Percentiles rank a stretch among this genome's conserved stretches.
Conservation (phyloP, 1,140 invertebrate genomes). For the Eumaeus atala region DNA sequence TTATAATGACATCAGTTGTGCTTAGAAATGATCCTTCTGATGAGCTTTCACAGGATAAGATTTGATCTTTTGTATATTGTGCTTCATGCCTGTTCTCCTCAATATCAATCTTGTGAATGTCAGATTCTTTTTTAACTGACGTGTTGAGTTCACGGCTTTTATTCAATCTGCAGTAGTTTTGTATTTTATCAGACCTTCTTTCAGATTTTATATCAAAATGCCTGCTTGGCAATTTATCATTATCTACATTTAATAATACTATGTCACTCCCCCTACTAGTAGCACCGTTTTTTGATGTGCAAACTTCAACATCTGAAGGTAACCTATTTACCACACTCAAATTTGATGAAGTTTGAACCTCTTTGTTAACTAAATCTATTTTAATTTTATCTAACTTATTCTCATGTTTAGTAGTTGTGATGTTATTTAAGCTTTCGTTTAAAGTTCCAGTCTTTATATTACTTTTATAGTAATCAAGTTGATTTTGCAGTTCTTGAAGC, state of each 20-base stretch:
- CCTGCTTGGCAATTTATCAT: slow-evolving; percentile 38
- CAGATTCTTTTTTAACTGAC: slow-evolving; percentile 36
- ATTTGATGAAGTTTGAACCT: slow-evolving; percentile 40
- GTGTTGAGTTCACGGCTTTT: slow-evolving; percentile 49
- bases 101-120: slow-evolving; percentile 19
- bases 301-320: slow-evolving; percentile 6
- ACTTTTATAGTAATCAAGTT: slow-evolving; percentile 74
- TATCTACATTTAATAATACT: slow-evolving; percentile 63
- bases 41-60: slow-evolving; percentile 37
- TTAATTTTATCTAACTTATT: slow-evolving; percentile 34
- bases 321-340: slow-evolving; percentile 39
- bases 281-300: slow-evolving; percentile 7
- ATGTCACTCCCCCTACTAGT: slow-evolving; percentile 36
- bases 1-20: slow-evolving; percentile 36
- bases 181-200: slow-evolving; percentile 65
- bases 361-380: slow-evolving; percentile 39
- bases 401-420: slow-evolving; percentile 61
- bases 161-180: slow-evolving; percentile 71
- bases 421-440: slow-evolving; percentile 70
- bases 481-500: slow-evolving; percentile 68
- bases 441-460: slow-evolving; percentile 71
- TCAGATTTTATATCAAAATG: slow-evolving; percentile 39
- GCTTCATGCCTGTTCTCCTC: slow-evolving; percentile 22
- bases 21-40: slow-evolving; percentile 56
- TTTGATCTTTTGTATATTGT: slow-evolving; percentile 18